Conservation (phyloP, 2,113 vertebrate genomes). For the Shinisaurus crocodilurus region DNA sequence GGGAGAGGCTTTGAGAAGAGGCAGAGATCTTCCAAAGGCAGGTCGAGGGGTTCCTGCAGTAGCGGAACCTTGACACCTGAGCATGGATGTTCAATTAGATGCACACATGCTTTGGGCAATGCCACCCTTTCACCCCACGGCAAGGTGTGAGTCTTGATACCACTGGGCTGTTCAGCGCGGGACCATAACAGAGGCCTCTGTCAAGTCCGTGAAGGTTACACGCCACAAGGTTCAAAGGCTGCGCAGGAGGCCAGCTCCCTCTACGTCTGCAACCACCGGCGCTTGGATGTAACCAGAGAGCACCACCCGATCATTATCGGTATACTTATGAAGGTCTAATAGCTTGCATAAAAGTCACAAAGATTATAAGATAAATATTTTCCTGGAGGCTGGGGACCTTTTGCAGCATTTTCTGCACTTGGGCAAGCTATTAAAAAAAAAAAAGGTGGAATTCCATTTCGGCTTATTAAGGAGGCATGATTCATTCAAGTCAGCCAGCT, state of each 20-base stretch:
- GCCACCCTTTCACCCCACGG: too few relatives aligned
- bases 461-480: background rate
- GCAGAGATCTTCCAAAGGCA: too few relatives aligned
- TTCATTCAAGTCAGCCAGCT: background rate
- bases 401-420: accelerated
- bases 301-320: conserved; percentile 20
- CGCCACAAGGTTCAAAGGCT: conserved; percentile 5
- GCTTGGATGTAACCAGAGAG: conserved; percentile 13
- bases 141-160: conserved; percentile 21
- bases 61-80: too few relatives aligned
- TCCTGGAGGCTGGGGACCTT: background rate
- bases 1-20: too few relatives aligned
- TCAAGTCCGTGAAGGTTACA: conserved; percentile 46
- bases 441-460: background rate
- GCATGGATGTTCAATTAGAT: background rate
- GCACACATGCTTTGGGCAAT: background rate
- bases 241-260: conserved; percentile 37
- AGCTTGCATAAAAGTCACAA: conserved; percentile 42
- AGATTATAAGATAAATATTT: background rate
- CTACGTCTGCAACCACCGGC: conserved; percentile 36
- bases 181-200: conserved; percentile 59
- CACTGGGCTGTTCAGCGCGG: background rate
- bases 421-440: background rate
- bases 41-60: too few relatives aligned
- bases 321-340: conserved; percentile 14